These are phyloP conservation scores for Pandemis cinnamomeana DNA, from an alignment of 2,888 invertebrate genomes.

Conservation along the genomic window DNA sequence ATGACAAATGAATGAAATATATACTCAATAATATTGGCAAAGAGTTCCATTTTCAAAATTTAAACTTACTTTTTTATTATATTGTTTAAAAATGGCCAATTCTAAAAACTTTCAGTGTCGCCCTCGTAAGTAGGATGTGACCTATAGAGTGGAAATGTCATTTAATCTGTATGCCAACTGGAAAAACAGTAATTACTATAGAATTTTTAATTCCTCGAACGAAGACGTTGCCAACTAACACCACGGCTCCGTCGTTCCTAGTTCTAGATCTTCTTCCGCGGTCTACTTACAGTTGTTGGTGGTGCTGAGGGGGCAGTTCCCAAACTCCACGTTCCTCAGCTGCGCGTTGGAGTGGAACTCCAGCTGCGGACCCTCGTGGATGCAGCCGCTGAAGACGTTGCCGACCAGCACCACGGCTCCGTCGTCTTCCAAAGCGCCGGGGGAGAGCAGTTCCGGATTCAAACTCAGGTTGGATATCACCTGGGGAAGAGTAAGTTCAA, in stretches of 20 bases:
- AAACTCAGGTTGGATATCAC: constrained; percentile 91
- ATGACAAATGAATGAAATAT: too few relatives aligned
- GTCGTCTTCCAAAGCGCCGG: constrained; percentile 88
- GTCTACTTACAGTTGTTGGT: constrained; percentile 87
- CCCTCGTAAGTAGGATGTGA: too few relatives aligned
- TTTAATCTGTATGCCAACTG: too few relatives aligned
- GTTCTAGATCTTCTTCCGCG: background rate
- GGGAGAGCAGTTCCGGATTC: constrained; percentile 89
- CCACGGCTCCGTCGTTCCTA: constrained; percentile 87
- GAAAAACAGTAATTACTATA: too few relatives aligned
- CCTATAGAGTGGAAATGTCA: too few relatives aligned
- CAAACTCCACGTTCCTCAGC: constrained; percentile 89
- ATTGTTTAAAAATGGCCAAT: too few relatives aligned
- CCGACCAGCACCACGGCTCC: constrained; percentile 91
- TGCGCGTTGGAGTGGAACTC: constrained; percentile 88
- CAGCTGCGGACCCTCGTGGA: constrained; percentile 94
- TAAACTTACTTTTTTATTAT: too few relatives aligned
- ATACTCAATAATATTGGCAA: too few relatives aligned
- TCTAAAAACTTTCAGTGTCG: too few relatives aligned
- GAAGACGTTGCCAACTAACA: constrained; percentile 92
- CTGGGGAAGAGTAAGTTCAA: constrained; percentile 60
- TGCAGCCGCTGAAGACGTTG: constrained; percentile 92
- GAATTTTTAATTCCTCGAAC: too few relatives aligned
- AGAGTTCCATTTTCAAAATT: too few relatives aligned
- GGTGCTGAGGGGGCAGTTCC: constrained; percentile 88